phyloP scores from a whole-genome alignment of 2,888 invertebrate species.

The Augiades crinisus region DNA sequence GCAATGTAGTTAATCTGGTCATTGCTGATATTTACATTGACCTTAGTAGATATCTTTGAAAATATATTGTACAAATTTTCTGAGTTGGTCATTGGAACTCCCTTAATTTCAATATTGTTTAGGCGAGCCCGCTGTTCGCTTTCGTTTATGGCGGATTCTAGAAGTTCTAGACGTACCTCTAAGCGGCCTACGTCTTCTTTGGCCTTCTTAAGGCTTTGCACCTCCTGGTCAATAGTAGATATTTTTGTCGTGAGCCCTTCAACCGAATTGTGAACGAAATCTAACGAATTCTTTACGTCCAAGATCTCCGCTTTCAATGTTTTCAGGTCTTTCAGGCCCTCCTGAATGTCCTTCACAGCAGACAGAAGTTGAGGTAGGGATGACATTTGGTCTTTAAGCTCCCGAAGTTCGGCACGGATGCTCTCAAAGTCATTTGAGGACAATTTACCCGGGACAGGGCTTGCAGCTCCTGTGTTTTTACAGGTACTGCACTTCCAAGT shows the following conservation, averaged over 20 bases:
- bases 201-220: not conserved
- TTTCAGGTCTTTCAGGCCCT: not conserved
- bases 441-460: no score
- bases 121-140: not conserved
- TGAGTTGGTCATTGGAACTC: not conserved
- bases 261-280: not conserved
- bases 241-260: not conserved
- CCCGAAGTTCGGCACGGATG: no score
- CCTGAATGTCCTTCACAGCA: not conserved
- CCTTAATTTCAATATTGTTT: not conserved
- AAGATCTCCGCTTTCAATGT: not conserved
- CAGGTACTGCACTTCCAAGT: constrained; percentile 27
- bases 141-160: not conserved
- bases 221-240: no score
- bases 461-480: no score
- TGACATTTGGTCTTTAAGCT: no score
- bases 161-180: no score
- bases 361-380: no score
- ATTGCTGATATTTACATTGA: no score
- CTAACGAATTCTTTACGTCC: not conserved
- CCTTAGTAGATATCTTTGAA: no score
- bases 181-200: no score
- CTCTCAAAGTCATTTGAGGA: no score
- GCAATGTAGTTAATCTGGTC: not conserved
- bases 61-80: not conserved